phyloP scores from a whole-genome alignment of 1,140 invertebrate genomes.

The Bombus sylvicola region DNA sequence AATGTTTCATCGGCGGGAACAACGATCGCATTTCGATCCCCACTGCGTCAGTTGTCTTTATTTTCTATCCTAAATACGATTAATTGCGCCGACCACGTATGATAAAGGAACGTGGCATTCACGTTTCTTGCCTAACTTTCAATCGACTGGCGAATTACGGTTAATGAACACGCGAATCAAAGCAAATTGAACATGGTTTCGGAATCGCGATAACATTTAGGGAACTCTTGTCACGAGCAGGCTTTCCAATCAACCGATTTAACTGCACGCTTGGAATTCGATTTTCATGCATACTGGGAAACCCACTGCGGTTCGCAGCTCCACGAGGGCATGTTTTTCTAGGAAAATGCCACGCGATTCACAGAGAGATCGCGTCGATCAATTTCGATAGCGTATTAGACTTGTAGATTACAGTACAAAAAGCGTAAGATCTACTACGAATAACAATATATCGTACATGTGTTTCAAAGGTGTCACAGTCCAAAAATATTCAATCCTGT shows the following conservation, averaged over 20 bases:
- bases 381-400: not conserved
- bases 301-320: not conserved
- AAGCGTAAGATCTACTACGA: not conserved
- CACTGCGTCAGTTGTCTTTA: not conserved
- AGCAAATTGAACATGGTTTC: not conserved
- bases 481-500: no score
- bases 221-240: not conserved
- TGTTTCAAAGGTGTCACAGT: not conserved
- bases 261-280: not conserved
- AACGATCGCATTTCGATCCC: not conserved
- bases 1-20: not conserved
- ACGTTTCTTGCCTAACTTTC: not conserved
- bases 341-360: not conserved
- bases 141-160: not conserved
- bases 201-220: constrained; percentile 8
- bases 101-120: not conserved
- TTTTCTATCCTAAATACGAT: not conserved
- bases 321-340: not conserved
- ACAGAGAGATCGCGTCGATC: not conserved
- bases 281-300: not conserved
- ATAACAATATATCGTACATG: not conserved
- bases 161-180: not conserved
- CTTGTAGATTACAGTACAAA: not conserved
- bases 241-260: constrained; percentile 17
- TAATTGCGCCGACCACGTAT: no score